Percentiles rank a stretch among this genome's conserved stretches.
Conservation (phyloP, 1,140 invertebrate species). For the Drepana arcuata region DNA sequence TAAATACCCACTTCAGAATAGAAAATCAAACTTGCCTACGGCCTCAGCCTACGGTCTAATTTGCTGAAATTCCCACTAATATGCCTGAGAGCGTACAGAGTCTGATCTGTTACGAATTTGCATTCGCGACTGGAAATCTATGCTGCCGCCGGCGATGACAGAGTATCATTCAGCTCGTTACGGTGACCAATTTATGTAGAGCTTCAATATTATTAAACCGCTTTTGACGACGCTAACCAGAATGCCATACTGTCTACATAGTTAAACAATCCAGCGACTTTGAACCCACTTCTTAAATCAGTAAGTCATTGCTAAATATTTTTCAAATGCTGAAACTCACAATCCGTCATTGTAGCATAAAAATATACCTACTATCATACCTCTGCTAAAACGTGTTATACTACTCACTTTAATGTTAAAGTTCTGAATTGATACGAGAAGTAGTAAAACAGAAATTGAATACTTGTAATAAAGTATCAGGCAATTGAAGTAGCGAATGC, state of each 20-base stretch:
- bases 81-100: conserved; percentile 26
- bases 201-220: not conserved
- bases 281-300: not conserved
- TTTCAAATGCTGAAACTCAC: not conserved
- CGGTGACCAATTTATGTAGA: not conserved
- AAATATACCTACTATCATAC: no score
- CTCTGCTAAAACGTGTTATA: no score
- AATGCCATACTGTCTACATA: not conserved
- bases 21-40: not conserved
- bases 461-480: conserved; percentile 13
- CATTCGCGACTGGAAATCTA: conserved; percentile 35
- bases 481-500: conserved; percentile 52
- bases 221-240: not conserved
- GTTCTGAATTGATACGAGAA: not conserved
- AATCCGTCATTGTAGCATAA: not conserved
- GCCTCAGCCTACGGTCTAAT: conserved; percentile 8
- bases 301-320: not conserved
- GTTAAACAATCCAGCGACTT: not conserved
- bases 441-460: not conserved
- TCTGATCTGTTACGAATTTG: conserved; percentile 42
- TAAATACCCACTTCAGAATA: not conserved
- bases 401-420: no score
- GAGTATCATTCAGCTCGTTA: conserved; percentile 23
- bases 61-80: conserved; percentile 28
- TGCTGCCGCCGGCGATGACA: conserved; percentile 34